Evolutionary conservation across 2,888 invertebrate species (phyloP), one percentile per base, ranked within the genome.

Genomic region (Cryptocheilus praepositus): DNA sequence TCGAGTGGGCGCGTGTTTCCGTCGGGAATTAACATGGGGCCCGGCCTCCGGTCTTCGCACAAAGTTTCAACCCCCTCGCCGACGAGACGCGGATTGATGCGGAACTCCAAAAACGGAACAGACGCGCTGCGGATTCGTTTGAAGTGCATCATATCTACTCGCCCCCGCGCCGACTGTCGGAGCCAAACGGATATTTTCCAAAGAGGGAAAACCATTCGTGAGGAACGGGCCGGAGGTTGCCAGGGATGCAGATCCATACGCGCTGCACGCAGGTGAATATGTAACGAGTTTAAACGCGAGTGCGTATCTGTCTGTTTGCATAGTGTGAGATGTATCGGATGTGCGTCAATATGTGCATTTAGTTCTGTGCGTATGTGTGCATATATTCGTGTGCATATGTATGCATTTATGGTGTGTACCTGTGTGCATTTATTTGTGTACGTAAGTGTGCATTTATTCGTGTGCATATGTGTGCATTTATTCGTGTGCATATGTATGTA

Each of bases 281-380:
- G 59, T 68, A 71, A 65, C 61, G 61, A 65, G 62, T 56, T 51
- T 44, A 45, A 60, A 64, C 56, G 36, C 18, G 56, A 11, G 45
- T 16, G 56, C 22, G 58, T 25, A 2, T 25, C 25, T 25, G 5
- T 25, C 3, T 25, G 5, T 25, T 49, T 43, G 3, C 44, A 43
- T 25, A 36, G 21, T 18, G 5, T 21, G 36, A 45, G 44, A 49
- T 36, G 15, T 21, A 36, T 21, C 64, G 56, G 13, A 21, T n/a
- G 16, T 8, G 2, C 18, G 36, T 11, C 3, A n/a, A n/a, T n/a
- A n/a, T n/a, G n/a, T n/a, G n/a, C n/a, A n/a, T n/a, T n/a, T n/a
- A n/a, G n/a, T n/a, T n/a, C n/a, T n/a, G n/a, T n/a, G n/a, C n/a
- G n/a, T n/a, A 5, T 25, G 25, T 25, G 25, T 25, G 25, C 5